Base-by-base conservation (phyloP, 1,140 invertebrate species). In the Mactra quadrangularis region DNA sequence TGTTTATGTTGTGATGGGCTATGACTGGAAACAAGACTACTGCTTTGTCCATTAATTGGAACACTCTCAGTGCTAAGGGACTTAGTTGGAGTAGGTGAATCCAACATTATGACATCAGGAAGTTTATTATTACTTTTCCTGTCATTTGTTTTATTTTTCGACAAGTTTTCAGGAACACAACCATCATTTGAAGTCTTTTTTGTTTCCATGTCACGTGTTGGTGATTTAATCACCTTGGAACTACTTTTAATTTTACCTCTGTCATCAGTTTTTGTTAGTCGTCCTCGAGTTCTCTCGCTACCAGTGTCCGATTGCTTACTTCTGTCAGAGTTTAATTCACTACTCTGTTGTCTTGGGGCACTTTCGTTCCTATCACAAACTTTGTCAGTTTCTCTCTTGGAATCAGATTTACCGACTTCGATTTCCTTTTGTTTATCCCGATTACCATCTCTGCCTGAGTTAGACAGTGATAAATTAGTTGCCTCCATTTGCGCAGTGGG, bases 161-260 rank as follows among this genome's bases (percentile, higher is more conserved):
- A 57, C n/a, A 60, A 22, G 27, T 72, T 72, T 72, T 72, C 47
- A n/a, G 50, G 70, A n/a, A 35, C 3, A 57, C 74, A 27, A 9
- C n/a, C 6, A 41, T 47, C 45, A 22, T 11, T 47, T 45, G n/a
- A 19, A 22, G 13, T 33, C 29, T 62, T 60, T 33, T 62, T 57
- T 3, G 22, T 45, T 0, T 72, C 47, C 22, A 29, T 25, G 13
- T 72, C 35, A 55, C 19, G 1, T 31, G 29, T 13, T 22, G 59
- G 50, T 33, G 62, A 33, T 68, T 68, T 71, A 70, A 68, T 17
- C 17, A 35, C 47, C 60, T 81, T 81, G 19, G 29, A 15, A 47
- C 64, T 70, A 50, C 66, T 70, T 45, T 81, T 81, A 41, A 81
- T 81, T 81, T 71, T 81, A n/a, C 71, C 77, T 59, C 38, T 57